A percentile compares a stretch with the other conserved stretches of the same genome.
These are phyloP conservation scores for Sinocyclocheilus grahami DNA, from an alignment of 2,113 vertebrate species.

Conservation along the genomic window DNA sequence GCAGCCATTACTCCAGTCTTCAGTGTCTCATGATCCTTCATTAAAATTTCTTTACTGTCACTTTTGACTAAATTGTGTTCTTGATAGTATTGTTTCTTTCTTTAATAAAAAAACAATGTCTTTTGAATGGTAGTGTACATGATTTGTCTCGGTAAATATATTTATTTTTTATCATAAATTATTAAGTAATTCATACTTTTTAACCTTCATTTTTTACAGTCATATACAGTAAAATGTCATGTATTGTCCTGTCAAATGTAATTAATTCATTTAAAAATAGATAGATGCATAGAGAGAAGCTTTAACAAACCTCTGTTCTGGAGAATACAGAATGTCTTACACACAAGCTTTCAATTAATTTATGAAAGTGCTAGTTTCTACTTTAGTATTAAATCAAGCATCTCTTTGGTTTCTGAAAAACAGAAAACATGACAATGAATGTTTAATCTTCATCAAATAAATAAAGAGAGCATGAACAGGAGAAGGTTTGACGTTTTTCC, in stretches of 20 bases:
- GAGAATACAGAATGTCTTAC: neutral
- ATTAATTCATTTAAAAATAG: neutral
- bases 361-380: neutral
- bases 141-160: neutral
- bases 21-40: no score
- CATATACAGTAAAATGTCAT: neutral
- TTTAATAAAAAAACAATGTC: neutral
- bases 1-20: no score
- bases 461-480: conserved; percentile 55
- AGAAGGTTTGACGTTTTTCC: neutral
- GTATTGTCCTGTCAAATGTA: neutral
- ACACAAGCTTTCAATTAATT: neutral
- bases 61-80: neutral
- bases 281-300: neutral
- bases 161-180: neutral
- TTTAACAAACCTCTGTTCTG: neutral
- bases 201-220: neutral
- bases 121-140: neutral
- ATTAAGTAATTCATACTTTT: neutral
- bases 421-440: conserved; percentile 18
- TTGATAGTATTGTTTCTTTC: no score
- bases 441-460: conserved; percentile 47
- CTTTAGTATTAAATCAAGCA: neutral
- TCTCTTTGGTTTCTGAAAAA: neutral
- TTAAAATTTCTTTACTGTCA: neutral